Evolutionary conservation across 2,797 vertebrate genomes (phyloP).

Genomic region (Enteromius afrohamiltoni): DNA sequence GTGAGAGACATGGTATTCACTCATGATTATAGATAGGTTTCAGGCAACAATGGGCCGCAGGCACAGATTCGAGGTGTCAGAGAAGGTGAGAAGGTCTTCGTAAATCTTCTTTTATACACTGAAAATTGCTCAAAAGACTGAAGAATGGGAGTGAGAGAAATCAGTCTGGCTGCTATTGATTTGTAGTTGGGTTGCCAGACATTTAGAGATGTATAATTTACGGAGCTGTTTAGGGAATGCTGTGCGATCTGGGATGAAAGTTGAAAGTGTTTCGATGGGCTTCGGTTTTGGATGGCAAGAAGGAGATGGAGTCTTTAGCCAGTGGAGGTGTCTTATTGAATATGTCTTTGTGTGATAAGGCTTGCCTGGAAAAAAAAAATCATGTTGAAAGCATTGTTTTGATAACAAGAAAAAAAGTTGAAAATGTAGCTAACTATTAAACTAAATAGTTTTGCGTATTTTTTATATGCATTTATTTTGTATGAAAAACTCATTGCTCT

Average conservation of each 20-base stretch:
- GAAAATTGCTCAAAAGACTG: constrained; percentile 32
- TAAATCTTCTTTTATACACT: constrained; percentile 45
- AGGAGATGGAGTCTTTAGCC: too few species aligned
- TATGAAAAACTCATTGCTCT: not conserved
- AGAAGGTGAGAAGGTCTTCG: constrained; percentile 35
- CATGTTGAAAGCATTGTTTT: not conserved
- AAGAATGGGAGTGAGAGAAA: constrained; percentile 32
- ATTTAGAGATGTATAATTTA: constrained; percentile 74
- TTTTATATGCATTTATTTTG: not conserved
- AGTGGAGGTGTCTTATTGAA: not conserved
- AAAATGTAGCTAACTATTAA: not conserved
- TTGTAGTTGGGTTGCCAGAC: constrained; percentile 58
- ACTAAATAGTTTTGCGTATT: not conserved
- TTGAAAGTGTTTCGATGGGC: constrained; percentile 40
- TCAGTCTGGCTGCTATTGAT: constrained; percentile 48
- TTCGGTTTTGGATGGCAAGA: constrained; percentile 12
- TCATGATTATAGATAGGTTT: constrained; percentile 43
- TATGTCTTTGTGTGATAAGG: not conserved
- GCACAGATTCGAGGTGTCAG: constrained; percentile 18
- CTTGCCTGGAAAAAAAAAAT: not conserved
- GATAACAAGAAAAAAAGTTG: not conserved
- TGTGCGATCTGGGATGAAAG: constrained; percentile 68
- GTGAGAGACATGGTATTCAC: constrained; percentile 25
- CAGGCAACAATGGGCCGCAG: constrained; percentile 23
- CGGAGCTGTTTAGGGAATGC: constrained; percentile 64